Base-by-base conservation (phyloP, 1,140 invertebrate species). In the Neodiprion virginianus region DNA sequence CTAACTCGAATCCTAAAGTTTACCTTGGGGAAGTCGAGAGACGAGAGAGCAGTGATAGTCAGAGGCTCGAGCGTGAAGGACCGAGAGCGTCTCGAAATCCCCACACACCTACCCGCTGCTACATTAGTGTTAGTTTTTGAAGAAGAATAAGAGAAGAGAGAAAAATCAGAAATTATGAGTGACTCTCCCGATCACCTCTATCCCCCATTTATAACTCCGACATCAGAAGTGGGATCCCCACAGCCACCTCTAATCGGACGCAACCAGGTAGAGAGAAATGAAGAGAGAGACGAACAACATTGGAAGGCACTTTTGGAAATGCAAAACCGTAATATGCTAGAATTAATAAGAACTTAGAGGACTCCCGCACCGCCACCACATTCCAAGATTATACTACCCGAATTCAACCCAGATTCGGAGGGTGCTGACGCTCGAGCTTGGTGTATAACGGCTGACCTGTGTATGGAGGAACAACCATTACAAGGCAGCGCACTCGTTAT, bases 401-500 rank as follows among this genome's bases (percentile, higher is more conserved):
- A 72, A 72, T 77, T 77, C 66, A 49, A 77, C 23, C 74, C 76
- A 11, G 74, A 66, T 21, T 48, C 72, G 49, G 53, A 69, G 17
- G 70, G 40, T 8, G 76, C 65, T 1, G 47, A 77, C 48, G 69
- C 74, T 12, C 66, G 67, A 50, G 74, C 76, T 28, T 77, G 74
- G 76, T 65, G 75, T 23, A 3, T 21, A 12, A 77, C 76, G 21
- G 76, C 67, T 7, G 76, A 77, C 50, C 1, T 75, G 8, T 77
- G 70, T 75, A 17, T 72, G 17, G 9, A 47, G 12, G 70, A 77
- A n/a, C 14, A 50, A n/a, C 74, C 61, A 48, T 17, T 69, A 14
- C 10, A 28, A 8, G 71, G 70, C 5, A 75, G 74, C 67, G 68
- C 74, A 23, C 48, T 76, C 21, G 72, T 76, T 75, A 14, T 76